phyloP scores from a whole-genome alignment of 2,888 invertebrate species.

The Trichogramma dendrolimi region DNA sequence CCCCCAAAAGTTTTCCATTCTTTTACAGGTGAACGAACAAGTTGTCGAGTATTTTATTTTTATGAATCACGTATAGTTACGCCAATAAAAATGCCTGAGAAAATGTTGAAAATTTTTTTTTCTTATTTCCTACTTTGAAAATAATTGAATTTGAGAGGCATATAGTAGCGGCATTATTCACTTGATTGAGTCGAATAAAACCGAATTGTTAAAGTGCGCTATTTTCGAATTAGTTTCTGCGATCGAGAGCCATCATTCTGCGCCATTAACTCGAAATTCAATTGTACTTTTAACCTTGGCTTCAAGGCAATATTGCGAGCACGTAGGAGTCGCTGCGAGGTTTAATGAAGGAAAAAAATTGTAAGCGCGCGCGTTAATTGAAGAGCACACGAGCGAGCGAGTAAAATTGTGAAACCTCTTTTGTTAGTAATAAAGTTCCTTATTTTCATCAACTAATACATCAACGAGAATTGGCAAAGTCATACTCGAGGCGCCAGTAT shows the following conservation, averaged over 20 bases:
- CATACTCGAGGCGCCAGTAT: not conserved
- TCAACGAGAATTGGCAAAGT: not conserved
- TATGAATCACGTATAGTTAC: too few species aligned
- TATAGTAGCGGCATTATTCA: too few species aligned
- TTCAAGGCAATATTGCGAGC: conserved; percentile 10
- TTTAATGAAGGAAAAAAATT: not conserved
- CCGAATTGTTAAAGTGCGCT: too few species aligned
- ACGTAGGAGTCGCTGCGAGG: not conserved
- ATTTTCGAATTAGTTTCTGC: too few species aligned
- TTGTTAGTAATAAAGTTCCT: not conserved
- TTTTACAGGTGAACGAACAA: too few species aligned
- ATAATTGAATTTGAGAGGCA: too few species aligned
- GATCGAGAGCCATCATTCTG: conserved; percentile 20
- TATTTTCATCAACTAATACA: not conserved
- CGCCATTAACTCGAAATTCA: conserved; percentile 23
- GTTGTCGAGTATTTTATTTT: too few species aligned
- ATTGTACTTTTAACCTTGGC: conserved; percentile 21
- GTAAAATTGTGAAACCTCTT: not conserved
- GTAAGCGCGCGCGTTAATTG: not conserved
- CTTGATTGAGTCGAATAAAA: too few species aligned
- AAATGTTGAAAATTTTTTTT: too few species aligned
- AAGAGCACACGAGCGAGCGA: not conserved
- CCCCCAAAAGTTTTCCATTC: too few species aligned
- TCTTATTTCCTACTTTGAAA: too few species aligned
- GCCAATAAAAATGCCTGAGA: too few species aligned